Percentiles rank a stretch among this genome's conserved stretches.
Conservation (phyloP, 92 coral and sea anemone species). For the Parazoanthus darwini region DNA sequence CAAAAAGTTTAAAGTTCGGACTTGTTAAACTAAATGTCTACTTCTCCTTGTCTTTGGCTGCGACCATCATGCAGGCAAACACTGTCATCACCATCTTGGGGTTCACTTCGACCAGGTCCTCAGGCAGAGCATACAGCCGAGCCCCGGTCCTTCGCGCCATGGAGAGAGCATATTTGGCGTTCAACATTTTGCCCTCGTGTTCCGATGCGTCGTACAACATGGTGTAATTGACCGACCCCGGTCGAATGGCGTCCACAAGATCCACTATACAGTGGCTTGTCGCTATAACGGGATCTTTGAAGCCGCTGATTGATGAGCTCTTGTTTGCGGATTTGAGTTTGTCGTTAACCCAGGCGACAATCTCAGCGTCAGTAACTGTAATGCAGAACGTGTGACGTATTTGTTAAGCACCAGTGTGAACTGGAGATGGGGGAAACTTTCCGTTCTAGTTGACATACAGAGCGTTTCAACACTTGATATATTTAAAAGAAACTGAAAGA, state of each 20-base stretch:
- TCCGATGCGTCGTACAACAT: conserved; percentile 57
- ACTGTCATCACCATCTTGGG: conserved; percentile 96
- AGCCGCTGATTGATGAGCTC: conserved; percentile 61
- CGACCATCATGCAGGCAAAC: conserved; percentile 95
- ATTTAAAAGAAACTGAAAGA: too few species aligned
- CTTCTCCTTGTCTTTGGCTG: conserved; percentile 38
- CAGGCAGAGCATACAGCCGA: conserved; percentile 90
- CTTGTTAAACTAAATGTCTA: too few species aligned
- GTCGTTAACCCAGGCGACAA: conserved; percentile 87
- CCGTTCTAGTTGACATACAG: too few species aligned
- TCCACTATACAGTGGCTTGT: conserved; percentile 75
- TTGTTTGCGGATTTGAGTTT: conserved; percentile 70
- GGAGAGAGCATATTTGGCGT: conserved; percentile 96
- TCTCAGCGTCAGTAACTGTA: conserved; percentile 78
- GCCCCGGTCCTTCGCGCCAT: conserved; percentile 98
- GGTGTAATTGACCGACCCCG: conserved; percentile 74
- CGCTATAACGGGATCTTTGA: conserved; percentile 79
- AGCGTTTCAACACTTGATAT: too few species aligned
- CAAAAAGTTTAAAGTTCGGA: too few species aligned
- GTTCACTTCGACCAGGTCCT: conserved; percentile 94
- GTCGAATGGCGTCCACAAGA: conserved; percentile 90
- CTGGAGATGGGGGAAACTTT: too few species aligned
- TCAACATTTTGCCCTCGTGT: conserved; percentile 74
- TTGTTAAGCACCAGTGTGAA: neutral
- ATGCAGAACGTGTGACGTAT: neutral